These are phyloP conservation scores for Streptopelia turtur DNA, from an alignment of 2,797 vertebrate species.

Conservation along the genomic window DNA sequence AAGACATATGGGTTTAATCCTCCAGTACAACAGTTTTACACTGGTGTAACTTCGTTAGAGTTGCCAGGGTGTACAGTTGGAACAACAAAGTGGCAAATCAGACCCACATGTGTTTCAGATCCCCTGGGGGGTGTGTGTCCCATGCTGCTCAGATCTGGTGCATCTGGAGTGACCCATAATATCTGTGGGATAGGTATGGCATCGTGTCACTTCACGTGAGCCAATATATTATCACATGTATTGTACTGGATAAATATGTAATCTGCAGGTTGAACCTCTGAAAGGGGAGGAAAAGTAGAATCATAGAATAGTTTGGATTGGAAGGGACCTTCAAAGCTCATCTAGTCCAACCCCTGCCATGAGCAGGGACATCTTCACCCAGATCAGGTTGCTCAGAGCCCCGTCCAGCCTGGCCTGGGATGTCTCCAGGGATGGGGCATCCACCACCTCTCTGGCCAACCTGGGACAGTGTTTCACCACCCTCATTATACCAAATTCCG, in stretches of 20 bases:
- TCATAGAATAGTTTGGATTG: too few species aligned
- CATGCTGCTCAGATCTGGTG: background rate
- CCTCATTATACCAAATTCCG: too few species aligned
- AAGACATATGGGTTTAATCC: conserved; percentile 65
- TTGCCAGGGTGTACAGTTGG: conserved; percentile 41
- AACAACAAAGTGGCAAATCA: conserved; percentile 60
- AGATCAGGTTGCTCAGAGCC: too few species aligned
- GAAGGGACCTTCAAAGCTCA: too few species aligned
- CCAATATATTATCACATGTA: background rate
- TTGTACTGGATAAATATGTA: background rate
- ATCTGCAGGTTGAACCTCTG: background rate
- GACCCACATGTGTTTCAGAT: conserved; percentile 66
- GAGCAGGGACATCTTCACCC: too few species aligned
- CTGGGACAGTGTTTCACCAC: too few species aligned
- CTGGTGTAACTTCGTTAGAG: conserved; percentile 54
- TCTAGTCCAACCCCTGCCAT: too few species aligned
- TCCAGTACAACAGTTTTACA: conserved; percentile 49
- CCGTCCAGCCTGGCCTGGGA: too few species aligned
- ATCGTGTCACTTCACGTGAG: background rate
- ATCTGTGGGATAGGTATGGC: background rate
- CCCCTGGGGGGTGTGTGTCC: background rate
- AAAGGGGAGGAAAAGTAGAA: background rate
- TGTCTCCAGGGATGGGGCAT: too few species aligned
- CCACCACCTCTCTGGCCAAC: too few species aligned
- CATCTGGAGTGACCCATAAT: background rate